Evolutionary conservation across 2,797 vertebrate species (phyloP).

Genomic region (Hylomyscus alleni): DNA sequence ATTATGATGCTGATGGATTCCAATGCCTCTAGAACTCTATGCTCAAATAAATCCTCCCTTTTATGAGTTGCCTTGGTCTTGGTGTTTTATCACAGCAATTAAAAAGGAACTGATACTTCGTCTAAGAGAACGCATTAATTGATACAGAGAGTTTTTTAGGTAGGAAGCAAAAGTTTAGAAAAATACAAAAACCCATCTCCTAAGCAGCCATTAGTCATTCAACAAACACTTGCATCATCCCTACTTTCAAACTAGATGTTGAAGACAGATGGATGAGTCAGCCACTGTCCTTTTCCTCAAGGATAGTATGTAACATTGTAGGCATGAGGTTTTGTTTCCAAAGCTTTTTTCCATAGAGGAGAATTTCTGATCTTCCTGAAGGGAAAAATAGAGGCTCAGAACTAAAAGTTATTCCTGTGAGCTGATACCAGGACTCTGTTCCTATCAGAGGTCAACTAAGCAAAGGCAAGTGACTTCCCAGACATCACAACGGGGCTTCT

Average conservation of each 20-base stretch:
- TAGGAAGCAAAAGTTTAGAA: slow-evolving; percentile 43
- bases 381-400: slow-evolving; percentile 58
- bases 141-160: slow-evolving; percentile 60
- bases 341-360: slow-evolving; percentile 23
- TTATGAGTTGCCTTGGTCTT: background rate
- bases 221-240: slow-evolving; percentile 46
- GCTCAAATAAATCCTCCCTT: background rate
- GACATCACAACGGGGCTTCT: background rate
- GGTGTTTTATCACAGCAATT: background rate
- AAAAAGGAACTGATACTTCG: background rate
- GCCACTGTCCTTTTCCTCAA: slow-evolving; percentile 26
- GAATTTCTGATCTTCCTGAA: slow-evolving; percentile 32
- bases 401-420: slow-evolving; percentile 16
- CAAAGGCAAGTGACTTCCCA: slow-evolving; percentile 24
- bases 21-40: background rate
- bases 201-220: slow-evolving; percentile 60
- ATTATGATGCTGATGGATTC: background rate
- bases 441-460: background rate
- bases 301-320: slow-evolving; percentile 21
- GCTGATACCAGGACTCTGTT: slow-evolving; percentile 36
- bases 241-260: slow-evolving; percentile 51
- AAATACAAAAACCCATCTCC: slow-evolving; percentile 43
- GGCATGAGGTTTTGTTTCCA: slow-evolving; percentile 18
- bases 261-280: slow-evolving; percentile 45
- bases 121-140: slow-evolving; percentile 52